Evolutionary conservation across 2,113 vertebrate genomes (phyloP).

Genomic region (Hippocampus mohnikei): DNA sequence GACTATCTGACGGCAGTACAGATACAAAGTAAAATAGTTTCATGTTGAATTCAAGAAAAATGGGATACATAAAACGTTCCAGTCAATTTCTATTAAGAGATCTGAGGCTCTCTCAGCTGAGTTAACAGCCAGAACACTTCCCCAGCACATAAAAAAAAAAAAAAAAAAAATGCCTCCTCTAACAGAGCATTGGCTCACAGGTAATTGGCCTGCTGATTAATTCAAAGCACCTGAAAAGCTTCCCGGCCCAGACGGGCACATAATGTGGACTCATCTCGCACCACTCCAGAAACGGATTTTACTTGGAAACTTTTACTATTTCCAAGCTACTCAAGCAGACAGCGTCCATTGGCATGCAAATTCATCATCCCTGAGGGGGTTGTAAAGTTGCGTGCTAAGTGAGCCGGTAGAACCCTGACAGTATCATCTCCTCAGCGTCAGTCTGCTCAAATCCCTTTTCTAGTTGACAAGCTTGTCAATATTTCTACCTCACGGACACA

Average conservation of each 20-base stretch:
- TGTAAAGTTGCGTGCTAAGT: conserved; percentile 29
- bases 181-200: conserved; percentile 8
- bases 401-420: conserved; percentile 48
- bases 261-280: conserved; percentile 10
- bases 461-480: conserved; percentile 54
- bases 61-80: conserved; percentile 26
- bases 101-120: conserved; percentile 3
- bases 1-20: too few relatives aligned
- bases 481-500: conserved; percentile 39
- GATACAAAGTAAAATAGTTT: not conserved
- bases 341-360: conserved; percentile 35
- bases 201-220: conserved; percentile 13
- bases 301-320: conserved; percentile 34
- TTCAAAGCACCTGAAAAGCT: conserved; percentile 19
- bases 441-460: conserved; percentile 48
- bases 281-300: conserved; percentile 6
- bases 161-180: not conserved
- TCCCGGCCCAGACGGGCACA: conserved; percentile 4
- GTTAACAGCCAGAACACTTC: conserved; percentile 19
- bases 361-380: conserved; percentile 16
- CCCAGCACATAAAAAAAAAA: conserved; percentile 15
- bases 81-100: conserved; percentile 36
- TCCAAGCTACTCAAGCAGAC: conserved; percentile 13
- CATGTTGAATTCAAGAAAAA: conserved; percentile 8
- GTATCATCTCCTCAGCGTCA: conserved; percentile 51